These are phyloP conservation scores for Xenopus petersii DNA, from an alignment of 2,797 vertebrate species.

Conservation along the genomic window DNA sequence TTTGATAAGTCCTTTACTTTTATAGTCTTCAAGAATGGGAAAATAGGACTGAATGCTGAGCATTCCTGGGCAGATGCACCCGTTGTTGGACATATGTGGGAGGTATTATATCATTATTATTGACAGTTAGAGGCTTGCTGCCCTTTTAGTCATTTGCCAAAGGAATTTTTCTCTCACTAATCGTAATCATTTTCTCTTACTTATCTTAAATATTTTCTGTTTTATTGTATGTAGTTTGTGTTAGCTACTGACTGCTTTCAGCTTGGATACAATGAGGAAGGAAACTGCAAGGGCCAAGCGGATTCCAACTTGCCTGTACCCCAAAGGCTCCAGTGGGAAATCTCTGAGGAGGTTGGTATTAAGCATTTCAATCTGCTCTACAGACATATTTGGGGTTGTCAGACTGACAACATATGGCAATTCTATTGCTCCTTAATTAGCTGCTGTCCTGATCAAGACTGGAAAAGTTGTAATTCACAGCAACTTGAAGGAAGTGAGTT, in stretches of 20 bases:
- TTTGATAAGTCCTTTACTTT: constrained; percentile 81
- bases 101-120: constrained; percentile 62
- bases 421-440: too few relatives aligned
- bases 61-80: constrained; percentile 88
- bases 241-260: constrained; percentile 82
- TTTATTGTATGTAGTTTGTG: constrained; percentile 65
- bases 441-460: too few relatives aligned
- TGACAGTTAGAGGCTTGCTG: too few relatives aligned
- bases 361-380: too few relatives aligned
- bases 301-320: constrained; percentile 71
- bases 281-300: constrained; percentile 82
- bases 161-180: too few relatives aligned
- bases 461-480: too few relatives aligned
- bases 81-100: constrained; percentile 80
- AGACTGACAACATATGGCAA: too few relatives aligned
- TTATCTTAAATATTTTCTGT: not conserved
- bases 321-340: constrained; percentile 81
- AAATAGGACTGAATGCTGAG: constrained; percentile 81
- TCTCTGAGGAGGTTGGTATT: constrained; percentile 71
- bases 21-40: constrained; percentile 82
- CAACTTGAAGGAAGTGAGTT: too few relatives aligned
- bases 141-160: too few relatives aligned
- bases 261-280: constrained; percentile 80
- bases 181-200: too few relatives aligned
- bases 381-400: too few relatives aligned